Evolutionary conservation across 2,888 invertebrate genomes (phyloP), one percentile per base, ranked within the genome.

Genomic region (Nebria salina): DNA sequence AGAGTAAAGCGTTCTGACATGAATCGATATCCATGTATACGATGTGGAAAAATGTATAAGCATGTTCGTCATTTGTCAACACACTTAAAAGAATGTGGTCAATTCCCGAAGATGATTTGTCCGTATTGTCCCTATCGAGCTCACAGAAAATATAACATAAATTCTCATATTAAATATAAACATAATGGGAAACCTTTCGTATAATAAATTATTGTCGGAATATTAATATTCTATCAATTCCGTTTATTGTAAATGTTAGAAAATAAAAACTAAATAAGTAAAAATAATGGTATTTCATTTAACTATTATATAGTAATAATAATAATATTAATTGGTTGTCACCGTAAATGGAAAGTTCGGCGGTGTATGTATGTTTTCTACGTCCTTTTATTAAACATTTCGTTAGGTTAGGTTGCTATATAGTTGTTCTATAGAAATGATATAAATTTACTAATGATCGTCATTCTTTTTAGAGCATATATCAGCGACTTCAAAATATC

Each of bases 51-150:
- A 83, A 87, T 87, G 70, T 92, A 91, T 84, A 89, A 90, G 15
- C 90, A 91, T 87, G 88, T 90, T 82, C 89, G 90, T 84, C 91
- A 91, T 85, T 88, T 91, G 83, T 89, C 89, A 82, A 89, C 91
- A 11, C 92, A 92, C 83, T 85, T 91, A 83, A 89, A 89, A 83
- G 91, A 92, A 84, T 92, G 92, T 84, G 91, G 91, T 77, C 89
- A 90, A 81, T 88, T 88, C 83, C 91, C 91, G 0, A 89, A 89
- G 34, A 89, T 90, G 83, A 88, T 88, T 82, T 92, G 91, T 82
- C 88, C 88, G 1, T 89, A 89, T 83, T 92, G 91, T 82, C 25
- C 65, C n/a, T 34, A 72, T 41, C 20, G 41, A 2, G 34, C 72
- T 9, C 41, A 72, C 8, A 25, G 72, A 72, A 34, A 26, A 8